These are phyloP conservation scores for Sipha maydis DNA, from an alignment of 2,888 invertebrate genomes.

Conservation along the genomic window DNA sequence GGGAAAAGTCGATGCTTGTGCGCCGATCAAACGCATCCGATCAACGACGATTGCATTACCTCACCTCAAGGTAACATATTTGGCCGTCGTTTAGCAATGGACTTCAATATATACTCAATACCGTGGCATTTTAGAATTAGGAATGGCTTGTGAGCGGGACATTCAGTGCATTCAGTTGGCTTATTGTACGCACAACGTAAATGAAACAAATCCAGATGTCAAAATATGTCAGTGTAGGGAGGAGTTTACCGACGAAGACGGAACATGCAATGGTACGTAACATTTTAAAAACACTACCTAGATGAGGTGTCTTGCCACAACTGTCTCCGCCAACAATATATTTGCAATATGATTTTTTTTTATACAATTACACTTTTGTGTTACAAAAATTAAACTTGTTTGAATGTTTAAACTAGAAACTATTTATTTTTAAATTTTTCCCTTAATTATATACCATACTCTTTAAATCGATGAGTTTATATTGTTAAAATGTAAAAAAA, in stretches of 20 bases:
- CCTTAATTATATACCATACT: too few species aligned
- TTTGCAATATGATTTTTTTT: too few species aligned
- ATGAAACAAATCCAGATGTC: constrained; percentile 64
- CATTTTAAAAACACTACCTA: background rate
- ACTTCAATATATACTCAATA: background rate
- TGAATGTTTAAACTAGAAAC: too few species aligned
- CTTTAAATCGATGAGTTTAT: too few species aligned
- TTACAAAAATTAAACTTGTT: too few species aligned
- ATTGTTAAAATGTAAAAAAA: too few species aligned
- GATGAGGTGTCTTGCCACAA: too few species aligned
- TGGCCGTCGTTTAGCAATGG: background rate
- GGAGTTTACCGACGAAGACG: constrained; percentile 74
- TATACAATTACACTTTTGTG: too few species aligned
- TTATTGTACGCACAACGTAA: background rate
- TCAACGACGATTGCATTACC: constrained; percentile 75
- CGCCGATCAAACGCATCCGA: constrained; percentile 76
- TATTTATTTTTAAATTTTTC: too few species aligned
- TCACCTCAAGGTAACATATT: constrained; percentile 72
- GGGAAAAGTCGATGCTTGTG: constrained; percentile 75
- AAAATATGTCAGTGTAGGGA: constrained; percentile 75
- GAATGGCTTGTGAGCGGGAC: constrained; percentile 49
- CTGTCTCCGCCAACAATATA: too few species aligned
- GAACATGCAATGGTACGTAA: constrained; percentile 73
- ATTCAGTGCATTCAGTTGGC: constrained; percentile 57
- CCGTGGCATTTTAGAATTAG: constrained; percentile 30